phyloP scores from a whole-genome alignment of 2,888 invertebrate genomes.

The Nephrotoma appendiculata region DNA sequence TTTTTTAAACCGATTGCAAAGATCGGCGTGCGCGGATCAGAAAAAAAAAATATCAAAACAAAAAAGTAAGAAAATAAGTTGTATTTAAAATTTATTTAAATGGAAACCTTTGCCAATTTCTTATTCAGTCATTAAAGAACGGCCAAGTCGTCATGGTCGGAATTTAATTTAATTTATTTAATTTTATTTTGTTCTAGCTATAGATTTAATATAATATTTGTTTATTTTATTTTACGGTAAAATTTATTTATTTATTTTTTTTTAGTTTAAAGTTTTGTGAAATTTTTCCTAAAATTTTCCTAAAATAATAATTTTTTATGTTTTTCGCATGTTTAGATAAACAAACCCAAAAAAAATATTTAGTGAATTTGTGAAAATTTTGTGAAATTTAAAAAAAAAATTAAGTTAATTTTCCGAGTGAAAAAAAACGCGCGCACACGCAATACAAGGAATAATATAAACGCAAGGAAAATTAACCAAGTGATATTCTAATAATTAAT shows the following conservation, averaged over 20 bases:
- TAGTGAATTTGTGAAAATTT: neutral
- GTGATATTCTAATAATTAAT: neutral
- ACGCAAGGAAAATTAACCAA: neutral
- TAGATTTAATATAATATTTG: neutral
- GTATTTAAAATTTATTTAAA: neutral
- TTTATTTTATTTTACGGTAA: neutral
- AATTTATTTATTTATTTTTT: neutral
- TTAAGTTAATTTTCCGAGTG: neutral
- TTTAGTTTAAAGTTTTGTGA: neutral
- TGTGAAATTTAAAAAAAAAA: neutral
- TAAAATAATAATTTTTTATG: neutral
- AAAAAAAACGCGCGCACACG: neutral
- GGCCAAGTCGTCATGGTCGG: neutral
- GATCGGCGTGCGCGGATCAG: constrained; percentile 2
- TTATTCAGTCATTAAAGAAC: constrained; percentile 1
- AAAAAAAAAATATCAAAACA: neutral
- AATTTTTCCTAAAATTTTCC: neutral
- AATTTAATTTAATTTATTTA: neutral
- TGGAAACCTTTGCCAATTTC: constrained; percentile 2
- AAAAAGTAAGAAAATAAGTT: neutral
- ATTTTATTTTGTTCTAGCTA: neutral
- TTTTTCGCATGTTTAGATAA: neutral
- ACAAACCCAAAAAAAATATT: neutral
- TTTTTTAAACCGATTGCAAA: neutral
- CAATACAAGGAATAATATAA: neutral